These are phyloP conservation scores for Peromyscus nudipes DNA, from an alignment of 2,797 vertebrate genomes.

Conservation along the genomic window DNA sequence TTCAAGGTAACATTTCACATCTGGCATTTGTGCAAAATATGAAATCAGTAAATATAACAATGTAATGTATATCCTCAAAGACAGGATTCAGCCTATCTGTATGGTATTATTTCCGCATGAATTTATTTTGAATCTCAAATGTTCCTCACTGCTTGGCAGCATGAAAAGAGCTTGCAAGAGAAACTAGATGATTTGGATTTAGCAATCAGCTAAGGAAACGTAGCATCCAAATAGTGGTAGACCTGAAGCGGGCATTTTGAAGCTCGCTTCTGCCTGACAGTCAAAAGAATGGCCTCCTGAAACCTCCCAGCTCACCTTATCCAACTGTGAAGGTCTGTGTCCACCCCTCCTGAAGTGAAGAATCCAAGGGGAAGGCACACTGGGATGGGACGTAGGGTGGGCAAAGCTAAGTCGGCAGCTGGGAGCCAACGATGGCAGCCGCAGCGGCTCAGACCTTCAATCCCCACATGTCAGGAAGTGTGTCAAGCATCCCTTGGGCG, in stretches of 20 bases:
- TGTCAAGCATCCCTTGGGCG: not conserved
- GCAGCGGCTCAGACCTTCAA: not conserved
- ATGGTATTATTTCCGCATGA: not conserved
- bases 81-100: not conserved
- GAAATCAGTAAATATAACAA: not conserved
- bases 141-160: constrained; percentile 21
- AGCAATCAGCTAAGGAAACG: not conserved
- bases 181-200: constrained; percentile 37
- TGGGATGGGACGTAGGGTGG: not conserved
- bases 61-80: not conserved
- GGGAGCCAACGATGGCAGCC: not conserved
- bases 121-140: constrained; percentile 35
- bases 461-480: not conserved
- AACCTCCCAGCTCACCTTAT: not conserved
- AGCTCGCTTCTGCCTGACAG: not conserved
- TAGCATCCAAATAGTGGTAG: not conserved
- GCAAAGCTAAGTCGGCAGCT: not conserved
- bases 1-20: not conserved
- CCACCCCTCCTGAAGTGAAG: not conserved
- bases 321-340: not conserved
- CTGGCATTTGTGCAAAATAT: constrained; percentile 25
- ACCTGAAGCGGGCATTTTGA: constrained; percentile 6
- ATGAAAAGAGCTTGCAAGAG: constrained; percentile 41
- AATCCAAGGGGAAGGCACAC: not conserved
- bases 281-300: not conserved